These are phyloP conservation scores for Oncopodura yosiiana DNA, from an alignment of 1,140 invertebrate species.

Conservation along the genomic window DNA sequence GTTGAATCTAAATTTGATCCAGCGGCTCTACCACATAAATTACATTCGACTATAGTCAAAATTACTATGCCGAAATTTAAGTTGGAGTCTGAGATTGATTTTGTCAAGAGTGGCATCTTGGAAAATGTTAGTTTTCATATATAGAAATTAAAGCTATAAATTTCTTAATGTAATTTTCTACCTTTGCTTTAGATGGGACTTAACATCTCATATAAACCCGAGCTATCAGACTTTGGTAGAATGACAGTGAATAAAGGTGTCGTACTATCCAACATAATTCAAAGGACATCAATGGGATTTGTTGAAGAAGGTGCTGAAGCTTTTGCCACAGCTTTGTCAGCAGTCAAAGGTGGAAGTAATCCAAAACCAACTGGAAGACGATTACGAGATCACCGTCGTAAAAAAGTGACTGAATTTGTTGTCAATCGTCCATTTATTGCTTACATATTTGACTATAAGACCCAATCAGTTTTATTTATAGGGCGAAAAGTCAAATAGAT, in stretches of 20 bases:
- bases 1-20: background rate
- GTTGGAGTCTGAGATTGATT: background rate
- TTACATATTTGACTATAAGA: conserved; percentile 14
- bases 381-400: background rate
- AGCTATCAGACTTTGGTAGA: conserved; percentile 1
- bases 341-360: background rate
- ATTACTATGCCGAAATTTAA: background rate
- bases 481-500: conserved; percentile 9
- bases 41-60: background rate
- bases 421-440: conserved; percentile 19
- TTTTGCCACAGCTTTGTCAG: background rate
- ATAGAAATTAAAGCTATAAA: background rate
- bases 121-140: background rate
- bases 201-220: no score
- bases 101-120: background rate
- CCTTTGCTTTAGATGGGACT: no score
- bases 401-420: conserved; percentile 3
- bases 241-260: background rate
- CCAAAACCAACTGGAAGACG: no score
- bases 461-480: conserved; percentile 7
- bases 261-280: background rate
- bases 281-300: conserved; percentile 7
- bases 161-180: no score
- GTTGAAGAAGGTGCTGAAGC: conserved; percentile 16
- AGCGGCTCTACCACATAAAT: background rate